A percentile compares a stretch with the other conserved stretches of the same genome.
These are phyloP conservation scores for Zygogramma bicolorata DNA, from an alignment of 2,888 invertebrate species.

Conservation along the genomic window DNA sequence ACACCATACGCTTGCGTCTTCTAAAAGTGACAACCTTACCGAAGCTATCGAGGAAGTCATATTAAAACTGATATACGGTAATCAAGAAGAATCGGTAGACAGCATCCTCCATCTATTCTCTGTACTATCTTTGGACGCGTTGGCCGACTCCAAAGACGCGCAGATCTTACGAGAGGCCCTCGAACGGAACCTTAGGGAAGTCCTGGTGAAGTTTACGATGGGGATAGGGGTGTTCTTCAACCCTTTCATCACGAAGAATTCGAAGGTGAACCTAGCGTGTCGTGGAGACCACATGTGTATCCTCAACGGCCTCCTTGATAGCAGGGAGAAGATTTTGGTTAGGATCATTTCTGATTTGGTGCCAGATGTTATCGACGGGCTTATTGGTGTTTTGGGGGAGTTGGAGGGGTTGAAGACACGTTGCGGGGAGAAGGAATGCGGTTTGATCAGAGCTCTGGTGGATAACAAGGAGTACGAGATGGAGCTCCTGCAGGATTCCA, in stretches of 20 bases:
- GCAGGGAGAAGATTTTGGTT: neutral
- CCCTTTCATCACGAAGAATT: conserved; percentile 20
- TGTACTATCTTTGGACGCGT: neutral
- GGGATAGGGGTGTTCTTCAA: conserved; percentile 14
- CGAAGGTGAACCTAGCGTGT: conserved; percentile 20
- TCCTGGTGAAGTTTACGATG: neutral
- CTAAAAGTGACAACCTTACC: neutral
- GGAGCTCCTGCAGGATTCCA: neutral
- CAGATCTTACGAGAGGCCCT: conserved; percentile 9
- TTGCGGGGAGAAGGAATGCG: conserved; percentile 29
- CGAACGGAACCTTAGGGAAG: neutral
- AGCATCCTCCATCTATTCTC: neutral
- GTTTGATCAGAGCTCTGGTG: conserved; percentile 17
- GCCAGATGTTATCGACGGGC: conserved; percentile 9
- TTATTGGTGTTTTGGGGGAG: neutral
- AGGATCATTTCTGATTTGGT: conserved; percentile 7
- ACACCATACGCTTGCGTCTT: no score
- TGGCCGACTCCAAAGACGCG: conserved; percentile 20
- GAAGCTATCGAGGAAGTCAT: neutral
- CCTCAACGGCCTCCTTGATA: neutral
- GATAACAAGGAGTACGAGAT: neutral
- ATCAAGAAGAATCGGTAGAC: neutral
- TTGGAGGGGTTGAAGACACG: neutral
- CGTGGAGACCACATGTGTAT: conserved; percentile 15
- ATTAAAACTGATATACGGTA: neutral